Evolutionary conservation across 2,113 vertebrate genomes (phyloP), one percentile per base, ranked within the genome.

Genomic region (Ailurus styani): DNA sequence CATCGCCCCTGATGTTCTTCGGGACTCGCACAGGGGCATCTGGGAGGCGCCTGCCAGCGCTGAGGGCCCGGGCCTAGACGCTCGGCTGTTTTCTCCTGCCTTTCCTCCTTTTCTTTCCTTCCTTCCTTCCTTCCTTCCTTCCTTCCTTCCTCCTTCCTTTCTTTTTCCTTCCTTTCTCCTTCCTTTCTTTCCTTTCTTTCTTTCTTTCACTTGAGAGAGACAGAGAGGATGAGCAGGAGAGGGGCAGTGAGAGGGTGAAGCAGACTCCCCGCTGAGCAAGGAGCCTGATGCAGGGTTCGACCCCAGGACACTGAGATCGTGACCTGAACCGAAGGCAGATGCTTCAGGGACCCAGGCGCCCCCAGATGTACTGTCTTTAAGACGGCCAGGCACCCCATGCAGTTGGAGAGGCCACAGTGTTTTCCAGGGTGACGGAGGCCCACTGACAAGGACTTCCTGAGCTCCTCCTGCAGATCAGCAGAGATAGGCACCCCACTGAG

Each of bases 1-100:
- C 54, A 1, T 37, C 15, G 7, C 31, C 62, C 37, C 60, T 29
- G 0, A 5, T 17, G 2, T n/a, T 13, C 7, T 6, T 2, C 7
- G 78, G 55, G 72, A 3, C 34, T 55, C 13, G 0, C 20, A 8
- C 7, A 1, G 2, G 42, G 91, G 45, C 15, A 2, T 13, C 72
- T 7, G 1, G 1, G 34, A 14, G 90, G 54, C 4, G 29, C 7
- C 50, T 7, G 27, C n/a, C 21, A 5, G 60, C 17, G 4, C 47
- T 29, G 17, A 1, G 31, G 29, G n/a, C 50, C 40, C 27, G 14
- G 13, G 14, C 47, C 21, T 10, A 5, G 10, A 62, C 5, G 3
- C 4, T 5, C n/a, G 2, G 0, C n/a, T 57, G 7, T 25, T 50
- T 55, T 21, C 21, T 7, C 10, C 21, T 55, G 2, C 3, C 50